Conservation (phyloP, 2,888 invertebrate species). For the Hyppa rectilinea region DNA sequence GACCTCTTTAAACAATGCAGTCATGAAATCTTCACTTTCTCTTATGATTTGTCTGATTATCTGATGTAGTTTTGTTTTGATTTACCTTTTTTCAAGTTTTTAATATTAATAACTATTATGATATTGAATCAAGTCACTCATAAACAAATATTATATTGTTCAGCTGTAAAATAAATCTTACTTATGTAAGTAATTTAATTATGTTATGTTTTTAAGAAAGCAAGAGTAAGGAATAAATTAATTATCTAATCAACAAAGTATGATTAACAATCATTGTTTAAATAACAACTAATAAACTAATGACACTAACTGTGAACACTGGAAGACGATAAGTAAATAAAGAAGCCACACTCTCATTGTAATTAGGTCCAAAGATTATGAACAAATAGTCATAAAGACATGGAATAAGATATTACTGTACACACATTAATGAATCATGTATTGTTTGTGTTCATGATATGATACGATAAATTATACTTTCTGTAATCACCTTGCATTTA, state of each 20-base stretch:
- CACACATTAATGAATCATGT: constrained; percentile 8
- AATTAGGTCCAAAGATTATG: constrained; percentile 39
- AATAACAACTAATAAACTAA: constrained; percentile 41
- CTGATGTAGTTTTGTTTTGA: too few species aligned
- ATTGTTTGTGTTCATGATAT: constrained; percentile 18
- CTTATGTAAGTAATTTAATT: constrained; percentile 10
- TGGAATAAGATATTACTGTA: constrained; percentile 7
- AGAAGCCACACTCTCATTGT: constrained; percentile 42
- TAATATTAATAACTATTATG: too few species aligned
- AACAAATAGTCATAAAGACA: constrained; percentile 24
- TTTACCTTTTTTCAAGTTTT: neutral
- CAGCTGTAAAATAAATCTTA: neutral
- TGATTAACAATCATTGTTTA: constrained; percentile 16
- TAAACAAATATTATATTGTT: neutral
- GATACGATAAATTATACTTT: constrained; percentile 12
- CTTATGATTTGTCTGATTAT: too few species aligned
- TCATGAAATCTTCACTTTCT: constrained; percentile 23
- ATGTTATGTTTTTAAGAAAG: neutral
- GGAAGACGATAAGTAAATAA: constrained; percentile 38
- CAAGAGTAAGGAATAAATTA: neutral
- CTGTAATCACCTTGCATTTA: constrained; percentile 1
- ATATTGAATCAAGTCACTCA: too few species aligned
- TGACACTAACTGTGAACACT: constrained; percentile 12
- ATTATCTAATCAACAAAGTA: constrained; percentile 29
- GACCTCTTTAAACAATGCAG: constrained; percentile 5